Conservation (phyloP, 1,140 invertebrate species). For the Steinernema khuongi region DNA sequence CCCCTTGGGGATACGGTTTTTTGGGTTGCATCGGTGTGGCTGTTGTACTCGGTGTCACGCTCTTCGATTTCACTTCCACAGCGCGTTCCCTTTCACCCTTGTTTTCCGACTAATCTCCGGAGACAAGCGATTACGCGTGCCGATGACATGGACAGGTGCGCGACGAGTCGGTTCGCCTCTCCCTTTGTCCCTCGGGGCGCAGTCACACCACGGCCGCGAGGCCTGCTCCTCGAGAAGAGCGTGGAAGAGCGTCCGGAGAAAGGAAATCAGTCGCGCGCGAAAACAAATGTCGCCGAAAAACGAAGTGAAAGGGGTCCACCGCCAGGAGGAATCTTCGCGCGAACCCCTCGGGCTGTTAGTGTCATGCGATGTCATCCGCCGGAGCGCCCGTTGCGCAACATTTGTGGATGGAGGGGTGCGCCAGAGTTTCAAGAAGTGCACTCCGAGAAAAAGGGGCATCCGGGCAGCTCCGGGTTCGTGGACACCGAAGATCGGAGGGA, state of each 20-base stretch:
- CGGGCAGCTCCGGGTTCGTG: no score
- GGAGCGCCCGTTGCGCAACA: not conserved
- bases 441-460: no score
- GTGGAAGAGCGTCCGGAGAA: not conserved
- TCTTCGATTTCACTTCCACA: constrained; percentile 3
- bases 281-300: constrained; percentile 15
- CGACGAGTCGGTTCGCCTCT: constrained; percentile 5
- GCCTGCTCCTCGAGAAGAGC: not conserved
- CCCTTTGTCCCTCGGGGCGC: not conserved
- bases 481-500: no score
- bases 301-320: constrained; percentile 3
- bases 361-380: constrained; percentile 14
- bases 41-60: constrained; percentile 4
- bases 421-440: not conserved
- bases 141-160: constrained; percentile 13
- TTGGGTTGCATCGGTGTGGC: not conserved
- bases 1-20: not conserved
- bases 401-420: not conserved
- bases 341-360: not conserved
- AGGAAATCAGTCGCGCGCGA: not conserved
- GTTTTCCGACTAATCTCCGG: constrained; percentile 2
- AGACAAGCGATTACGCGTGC: constrained; percentile 10
- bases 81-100: constrained; percentile 14
- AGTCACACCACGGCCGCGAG: not conserved
- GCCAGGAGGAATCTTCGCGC: not conserved